Percentiles rank a stretch among this genome's conserved stretches.
phyloP scores from a whole-genome alignment of 2,113 vertebrate species.

The crab-eating macaque (Macaca fascicularis) region DNA sequence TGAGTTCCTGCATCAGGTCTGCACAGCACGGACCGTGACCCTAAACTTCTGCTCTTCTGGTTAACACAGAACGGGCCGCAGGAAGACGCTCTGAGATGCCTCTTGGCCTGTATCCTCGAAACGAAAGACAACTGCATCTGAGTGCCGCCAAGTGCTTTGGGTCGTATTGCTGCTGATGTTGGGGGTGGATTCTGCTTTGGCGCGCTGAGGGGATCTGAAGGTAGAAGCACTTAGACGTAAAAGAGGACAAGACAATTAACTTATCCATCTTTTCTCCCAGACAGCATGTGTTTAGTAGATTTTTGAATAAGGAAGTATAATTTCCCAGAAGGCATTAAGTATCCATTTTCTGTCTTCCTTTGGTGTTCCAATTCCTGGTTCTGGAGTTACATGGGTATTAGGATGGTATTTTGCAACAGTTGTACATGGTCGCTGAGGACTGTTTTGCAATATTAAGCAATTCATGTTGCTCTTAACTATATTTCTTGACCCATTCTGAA shows the following conservation, averaged over 20 bases:
- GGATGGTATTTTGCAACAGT: neutral
- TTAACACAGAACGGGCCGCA: neutral
- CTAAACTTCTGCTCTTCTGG: neutral
- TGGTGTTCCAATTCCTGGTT: neutral
- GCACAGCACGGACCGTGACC: neutral
- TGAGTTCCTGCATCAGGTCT: neutral
- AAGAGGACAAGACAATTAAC: neutral
- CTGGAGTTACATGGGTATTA: neutral
- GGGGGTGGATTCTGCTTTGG: neutral
- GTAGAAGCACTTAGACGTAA: neutral
- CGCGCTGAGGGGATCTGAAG: neutral
- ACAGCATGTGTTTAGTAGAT: neutral
- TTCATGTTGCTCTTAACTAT: neutral
- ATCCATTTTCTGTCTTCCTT: neutral
- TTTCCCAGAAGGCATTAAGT: neutral
- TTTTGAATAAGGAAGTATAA: neutral
- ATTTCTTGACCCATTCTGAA: constrained; percentile 2
- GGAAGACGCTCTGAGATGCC: neutral
- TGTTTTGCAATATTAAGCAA: neutral
- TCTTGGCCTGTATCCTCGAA: neutral
- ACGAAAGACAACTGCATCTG: neutral
- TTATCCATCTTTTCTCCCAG: neutral
- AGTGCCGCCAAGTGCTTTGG: neutral
- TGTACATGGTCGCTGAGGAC: neutral
- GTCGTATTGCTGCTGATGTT: neutral